Evolutionary conservation across 2,888 invertebrate genomes (phyloP).

Genomic region (Kryphioiulus occultus): DNA sequence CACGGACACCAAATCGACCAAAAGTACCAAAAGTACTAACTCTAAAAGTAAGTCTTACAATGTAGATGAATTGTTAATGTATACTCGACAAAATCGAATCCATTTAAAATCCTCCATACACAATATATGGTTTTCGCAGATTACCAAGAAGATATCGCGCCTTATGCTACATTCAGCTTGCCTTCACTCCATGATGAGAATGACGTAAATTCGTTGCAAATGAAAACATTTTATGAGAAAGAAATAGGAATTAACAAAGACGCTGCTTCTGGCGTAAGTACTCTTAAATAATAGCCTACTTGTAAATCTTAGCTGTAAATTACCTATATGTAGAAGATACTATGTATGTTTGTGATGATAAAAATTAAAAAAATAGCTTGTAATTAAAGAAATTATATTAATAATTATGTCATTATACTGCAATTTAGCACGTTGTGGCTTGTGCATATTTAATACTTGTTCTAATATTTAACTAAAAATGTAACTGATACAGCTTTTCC

Average conservation of each 20-base stretch:
- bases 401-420: too few species aligned
- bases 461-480: too few species aligned
- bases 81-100: too few species aligned
- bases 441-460: too few species aligned
- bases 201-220: conserved; percentile 45
- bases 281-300: neutral
- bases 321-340: too few species aligned
- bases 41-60: conserved; percentile 42
- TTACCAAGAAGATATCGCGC: conserved; percentile 61
- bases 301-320: neutral
- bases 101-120: too few species aligned
- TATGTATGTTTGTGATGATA: too few species aligned
- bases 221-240: conserved; percentile 51
- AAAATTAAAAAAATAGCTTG: too few species aligned
- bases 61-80: too few species aligned
- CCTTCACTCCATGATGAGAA: conserved; percentile 50
- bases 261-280: conserved; percentile 31
- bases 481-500: too few species aligned
- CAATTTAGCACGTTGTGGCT: too few species aligned
- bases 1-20: conserved; percentile 47
- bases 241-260: conserved; percentile 49
- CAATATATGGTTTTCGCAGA: conserved; percentile 51
- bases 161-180: conserved; percentile 62
- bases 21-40: conserved; percentile 48
- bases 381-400: too few species aligned